A percentile compares a stretch with the other conserved stretches of the same genome.
phyloP scores from a whole-genome alignment of 2,888 invertebrate genomes.

The Galerucella calmariensis region DNA sequence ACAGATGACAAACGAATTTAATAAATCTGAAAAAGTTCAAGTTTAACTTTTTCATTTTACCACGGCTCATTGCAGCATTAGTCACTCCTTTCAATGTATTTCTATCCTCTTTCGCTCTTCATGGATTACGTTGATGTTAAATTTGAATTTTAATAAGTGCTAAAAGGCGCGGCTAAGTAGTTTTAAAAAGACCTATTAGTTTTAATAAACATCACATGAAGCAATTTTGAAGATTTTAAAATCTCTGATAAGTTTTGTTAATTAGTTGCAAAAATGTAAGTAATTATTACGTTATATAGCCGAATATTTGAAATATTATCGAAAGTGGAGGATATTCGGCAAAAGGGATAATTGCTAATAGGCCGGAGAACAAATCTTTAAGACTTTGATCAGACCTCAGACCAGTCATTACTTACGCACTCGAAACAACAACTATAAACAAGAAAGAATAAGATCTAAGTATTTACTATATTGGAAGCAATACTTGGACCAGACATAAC shows the following conservation, averaged over 20 bases:
- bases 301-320: not conserved
- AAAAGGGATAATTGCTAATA: too few relatives aligned
- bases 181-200: conserved; percentile 16
- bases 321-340: not conserved
- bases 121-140: conserved; percentile 13
- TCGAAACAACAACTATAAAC: too few relatives aligned
- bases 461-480: too few relatives aligned
- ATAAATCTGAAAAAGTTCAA: too few relatives aligned
- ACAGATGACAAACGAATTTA: too few relatives aligned
- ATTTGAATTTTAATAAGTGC: conserved; percentile 19
- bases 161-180: conserved; percentile 15
- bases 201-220: conserved; percentile 4
- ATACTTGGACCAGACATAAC: too few relatives aligned
- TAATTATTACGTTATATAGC: not conserved
- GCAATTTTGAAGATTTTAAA: not conserved
- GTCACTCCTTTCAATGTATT: conserved; percentile 6
- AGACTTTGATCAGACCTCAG: too few relatives aligned
- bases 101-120: not conserved
- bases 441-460: too few relatives aligned
- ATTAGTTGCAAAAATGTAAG: not conserved
- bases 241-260: not conserved
- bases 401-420: too few relatives aligned
- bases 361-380: too few relatives aligned
- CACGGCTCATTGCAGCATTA: not conserved
- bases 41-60: too few relatives aligned